A percentile compares a stretch with the other conserved stretches of the same genome.
These are phyloP conservation scores for Rhagophthalmus giganteus DNA, from an alignment of 2,888 invertebrate genomes.

Conservation along the genomic window DNA sequence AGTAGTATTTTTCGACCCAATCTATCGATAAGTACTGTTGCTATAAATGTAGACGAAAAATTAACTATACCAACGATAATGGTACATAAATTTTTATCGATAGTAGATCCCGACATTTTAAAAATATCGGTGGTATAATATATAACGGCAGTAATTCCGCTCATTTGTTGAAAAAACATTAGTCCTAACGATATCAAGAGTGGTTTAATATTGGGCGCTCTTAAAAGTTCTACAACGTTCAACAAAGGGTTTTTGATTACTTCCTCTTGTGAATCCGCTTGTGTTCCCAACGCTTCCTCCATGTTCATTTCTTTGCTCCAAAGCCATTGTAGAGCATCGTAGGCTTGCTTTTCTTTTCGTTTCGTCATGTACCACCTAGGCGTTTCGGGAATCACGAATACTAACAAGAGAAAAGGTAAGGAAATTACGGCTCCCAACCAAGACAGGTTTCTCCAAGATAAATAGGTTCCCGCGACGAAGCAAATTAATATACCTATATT, in stretches of 20 bases:
- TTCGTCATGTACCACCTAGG: constrained; percentile 89
- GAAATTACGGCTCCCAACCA: constrained; percentile 76
- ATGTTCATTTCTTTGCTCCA: constrained; percentile 78
- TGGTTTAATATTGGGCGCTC: constrained; percentile 71
- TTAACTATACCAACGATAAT: constrained; percentile 90
- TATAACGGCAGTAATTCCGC: constrained; percentile 94
- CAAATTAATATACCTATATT: constrained; percentile 81
- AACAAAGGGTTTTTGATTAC: constrained; percentile 65
- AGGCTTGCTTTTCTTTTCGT: constrained; percentile 73
- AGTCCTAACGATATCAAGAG: constrained; percentile 80
- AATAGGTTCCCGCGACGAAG: constrained; percentile 75
- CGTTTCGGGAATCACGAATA: constrained; percentile 88
- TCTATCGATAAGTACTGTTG: constrained; percentile 83
- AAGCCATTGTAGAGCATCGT: constrained; percentile 78
- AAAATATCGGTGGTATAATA: constrained; percentile 91
- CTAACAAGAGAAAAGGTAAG: constrained; percentile 75
- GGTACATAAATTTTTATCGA: constrained; percentile 76
- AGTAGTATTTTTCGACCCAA: constrained; percentile 87
- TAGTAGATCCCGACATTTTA: constrained; percentile 78
- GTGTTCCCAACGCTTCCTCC: constrained; percentile 73
- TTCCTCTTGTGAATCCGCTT: constrained; percentile 73
- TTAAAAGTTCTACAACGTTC: constrained; percentile 67
- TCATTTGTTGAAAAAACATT: constrained; percentile 95
- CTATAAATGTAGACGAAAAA: constrained; percentile 84
- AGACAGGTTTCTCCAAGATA: constrained; percentile 82